Percentiles rank a stretch among this genome's conserved stretches.
phyloP scores from a whole-genome alignment of 2,888 invertebrate species.

The Seira sanloemensis region DNA sequence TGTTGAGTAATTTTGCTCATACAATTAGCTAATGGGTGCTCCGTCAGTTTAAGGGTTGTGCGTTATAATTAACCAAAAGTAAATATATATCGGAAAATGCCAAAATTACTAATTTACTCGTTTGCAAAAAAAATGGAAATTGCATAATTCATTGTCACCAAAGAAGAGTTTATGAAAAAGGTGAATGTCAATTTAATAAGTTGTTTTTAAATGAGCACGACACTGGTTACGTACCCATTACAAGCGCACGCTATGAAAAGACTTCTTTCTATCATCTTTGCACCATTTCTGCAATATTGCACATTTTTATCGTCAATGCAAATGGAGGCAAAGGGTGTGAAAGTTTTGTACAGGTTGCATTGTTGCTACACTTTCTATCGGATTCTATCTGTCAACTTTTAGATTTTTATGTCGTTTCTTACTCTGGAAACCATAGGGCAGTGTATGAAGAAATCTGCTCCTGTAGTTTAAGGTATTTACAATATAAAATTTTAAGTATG shows the following conservation, averaged over 20 bases:
- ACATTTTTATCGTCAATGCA: not conserved
- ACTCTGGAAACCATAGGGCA: not conserved
- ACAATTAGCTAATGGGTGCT: slow-evolving; percentile 3
- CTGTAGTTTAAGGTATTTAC: slow-evolving; percentile 1
- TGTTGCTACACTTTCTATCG: slow-evolving; percentile 5
- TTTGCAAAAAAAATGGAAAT: no score
- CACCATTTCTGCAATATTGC: slow-evolving; percentile 7
- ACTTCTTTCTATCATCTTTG: not conserved
- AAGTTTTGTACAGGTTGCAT: slow-evolving; percentile 14
- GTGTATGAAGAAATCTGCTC: not conserved
- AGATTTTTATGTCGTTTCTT: not conserved
- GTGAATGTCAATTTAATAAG: no score
- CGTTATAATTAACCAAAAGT: no score
- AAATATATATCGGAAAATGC: no score
- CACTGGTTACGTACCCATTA: not conserved
- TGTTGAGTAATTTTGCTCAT: not conserved
- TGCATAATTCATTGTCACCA: no score
- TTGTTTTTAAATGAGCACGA: no score
- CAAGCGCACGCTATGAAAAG: not conserved
- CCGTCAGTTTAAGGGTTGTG: slow-evolving; percentile 1
- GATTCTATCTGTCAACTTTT: slow-evolving; percentile 17
- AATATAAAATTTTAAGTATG: not conserved
- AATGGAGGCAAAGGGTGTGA: not conserved
- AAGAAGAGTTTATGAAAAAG: no score
- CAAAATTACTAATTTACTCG: no score